Base-by-base conservation (phyloP, 37 sponge, comb jelly and placozoan genomes). In the Spongilla lacustris region DNA sequence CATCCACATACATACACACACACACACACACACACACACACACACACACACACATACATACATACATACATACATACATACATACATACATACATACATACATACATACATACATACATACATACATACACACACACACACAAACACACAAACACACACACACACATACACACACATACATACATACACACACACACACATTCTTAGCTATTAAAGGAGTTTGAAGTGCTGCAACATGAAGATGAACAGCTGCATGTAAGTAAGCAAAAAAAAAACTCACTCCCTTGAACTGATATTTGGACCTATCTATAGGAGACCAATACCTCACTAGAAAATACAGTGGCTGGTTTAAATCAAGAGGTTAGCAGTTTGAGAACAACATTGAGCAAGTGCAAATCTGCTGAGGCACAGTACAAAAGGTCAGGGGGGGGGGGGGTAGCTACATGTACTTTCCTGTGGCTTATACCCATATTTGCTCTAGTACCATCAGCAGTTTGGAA, bases 141-240 rank as follows among this genome's bases (percentile, higher is more conserved):
- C 6, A 41, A 3, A 41, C 41, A 41, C 41, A 41, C 6, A 6
- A 9, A 41, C 6, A 41, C 41, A 41, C 41, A 41, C 41, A 41
- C 6, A 41, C 6, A 41, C 6, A 6, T 6, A 41, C 41, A 41
- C 6, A 41, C 6, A 41, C 6, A 6, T 41, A 41, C 6, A 41
- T 41, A 9, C 41, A 41, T 41, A 41, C 6, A 41, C 41, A 41
- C 41, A 41, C 6, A 41, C 33, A 74, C 12, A 32, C 6, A 41
- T 36, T 77, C 50, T 12, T 29, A 81, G 82, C 72, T 81, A 2
- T 69, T 66, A 32, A 26, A 36, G 35, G 72, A 81, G 82, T 81
- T 81, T 81, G 82, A 81, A 81, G 82, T 67, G 25, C 82, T 81
- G 10, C 71, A 81, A 32, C 19, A 13, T 13, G 68, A 81, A 46